A percentile compares a stretch with the other conserved stretches of the same genome.
Conservation (phyloP, 1,140 invertebrate species). For the Bombus confusus region DNA sequence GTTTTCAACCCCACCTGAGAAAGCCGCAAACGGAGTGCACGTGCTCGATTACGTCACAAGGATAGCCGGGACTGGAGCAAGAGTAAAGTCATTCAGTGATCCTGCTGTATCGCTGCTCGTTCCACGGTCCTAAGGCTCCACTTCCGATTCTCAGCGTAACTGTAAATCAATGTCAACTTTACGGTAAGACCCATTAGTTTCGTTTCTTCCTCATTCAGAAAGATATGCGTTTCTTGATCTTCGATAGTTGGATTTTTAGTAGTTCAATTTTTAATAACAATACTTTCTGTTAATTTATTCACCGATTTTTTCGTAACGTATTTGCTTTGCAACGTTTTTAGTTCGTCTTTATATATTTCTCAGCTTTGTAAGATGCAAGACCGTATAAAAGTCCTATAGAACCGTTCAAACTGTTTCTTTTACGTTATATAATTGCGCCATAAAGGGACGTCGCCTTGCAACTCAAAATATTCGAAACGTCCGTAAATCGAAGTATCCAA, state of each 20-base stretch:
- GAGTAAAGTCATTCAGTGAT: slow-evolving; percentile 64
- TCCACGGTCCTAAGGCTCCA: background rate
- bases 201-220: too few species aligned
- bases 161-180: background rate
- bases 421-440: background rate
- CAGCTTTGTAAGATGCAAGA: too few species aligned
- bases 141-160: background rate
- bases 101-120: background rate
- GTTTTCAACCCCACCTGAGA: slow-evolving; percentile 66
- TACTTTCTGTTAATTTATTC: too few species aligned
- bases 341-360: background rate
- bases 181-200: background rate
- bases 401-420: background rate
- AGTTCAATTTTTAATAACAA: background rate
- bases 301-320: background rate
- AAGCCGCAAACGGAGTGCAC: slow-evolving; percentile 70
- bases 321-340: background rate
- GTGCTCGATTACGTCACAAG: slow-evolving; percentile 78
- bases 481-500: background rate
- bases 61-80: slow-evolving; percentile 62
- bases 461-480: background rate
- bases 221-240: background rate
- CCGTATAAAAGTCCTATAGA: too few species aligned
- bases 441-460: background rate
- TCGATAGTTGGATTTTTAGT: background rate